These are phyloP conservation scores for Sciurus carolinensis DNA, from an alignment of 2,797 vertebrate species.

Conservation along the genomic window DNA sequence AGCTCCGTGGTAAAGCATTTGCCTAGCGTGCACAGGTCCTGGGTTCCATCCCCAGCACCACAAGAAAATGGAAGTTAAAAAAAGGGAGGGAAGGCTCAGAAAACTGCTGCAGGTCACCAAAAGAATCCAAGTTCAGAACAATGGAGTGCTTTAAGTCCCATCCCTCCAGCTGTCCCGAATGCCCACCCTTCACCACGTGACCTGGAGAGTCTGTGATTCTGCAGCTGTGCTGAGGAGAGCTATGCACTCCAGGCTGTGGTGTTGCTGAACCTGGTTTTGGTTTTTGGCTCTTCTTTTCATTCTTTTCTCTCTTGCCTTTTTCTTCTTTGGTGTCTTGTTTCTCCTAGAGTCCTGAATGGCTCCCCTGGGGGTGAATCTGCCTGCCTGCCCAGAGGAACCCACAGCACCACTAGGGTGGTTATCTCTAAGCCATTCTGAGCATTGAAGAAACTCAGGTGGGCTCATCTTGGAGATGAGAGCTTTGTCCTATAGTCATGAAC, in stretches of 20 bases:
- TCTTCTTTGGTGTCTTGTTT: constrained; percentile 61
- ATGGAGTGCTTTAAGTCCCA: constrained; percentile 3
- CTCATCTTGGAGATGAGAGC: constrained; percentile 74
- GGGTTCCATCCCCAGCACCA: not conserved
- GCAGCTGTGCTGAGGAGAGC: not conserved
- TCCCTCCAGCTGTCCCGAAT: not conserved
- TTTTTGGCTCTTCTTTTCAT: constrained; percentile 74
- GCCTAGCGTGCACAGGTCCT: not conserved
- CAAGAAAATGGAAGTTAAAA: not conserved
- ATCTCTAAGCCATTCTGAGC: constrained; percentile 74
- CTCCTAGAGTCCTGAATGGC: constrained; percentile 75
- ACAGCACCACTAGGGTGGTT: constrained; percentile 78
- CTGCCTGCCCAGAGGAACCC: constrained; percentile 73
- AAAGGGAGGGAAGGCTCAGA: not conserved
- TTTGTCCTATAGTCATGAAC: constrained; percentile 77
- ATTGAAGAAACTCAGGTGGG: constrained; percentile 47
- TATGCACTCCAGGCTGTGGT: not conserved
- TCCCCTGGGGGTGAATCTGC: constrained; percentile 76
- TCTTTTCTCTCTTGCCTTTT: constrained; percentile 81
- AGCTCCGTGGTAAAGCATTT: not conserved
- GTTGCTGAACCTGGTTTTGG: constrained; percentile 69
- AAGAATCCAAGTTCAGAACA: constrained; percentile 73
- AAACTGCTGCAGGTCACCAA: constrained; percentile 45
- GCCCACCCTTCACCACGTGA: not conserved
- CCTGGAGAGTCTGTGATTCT: constrained; percentile 46